phyloP scores from a whole-genome alignment of 2,888 invertebrate genomes.

The Rhingia rostrata region DNA sequence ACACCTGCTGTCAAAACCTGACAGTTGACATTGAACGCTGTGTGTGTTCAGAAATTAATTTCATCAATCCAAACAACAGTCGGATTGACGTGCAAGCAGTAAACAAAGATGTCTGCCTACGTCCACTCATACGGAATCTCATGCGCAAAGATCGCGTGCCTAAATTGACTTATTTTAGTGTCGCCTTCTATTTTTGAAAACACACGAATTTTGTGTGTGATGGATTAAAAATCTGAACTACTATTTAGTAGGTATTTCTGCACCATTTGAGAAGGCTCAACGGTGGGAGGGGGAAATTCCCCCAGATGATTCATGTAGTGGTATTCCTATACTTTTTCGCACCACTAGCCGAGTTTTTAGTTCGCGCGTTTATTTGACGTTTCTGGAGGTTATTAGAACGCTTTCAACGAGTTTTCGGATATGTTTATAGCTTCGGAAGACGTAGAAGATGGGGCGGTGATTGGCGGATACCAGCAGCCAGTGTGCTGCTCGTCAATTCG shows the following conservation, averaged over 20 bases:
- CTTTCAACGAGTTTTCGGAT: slow-evolving; percentile 12
- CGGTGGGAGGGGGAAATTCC: slow-evolving; percentile 7
- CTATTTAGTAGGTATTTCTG: slow-evolving; percentile 2
- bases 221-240: no score
- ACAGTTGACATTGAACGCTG: slow-evolving; percentile 37
- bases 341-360: slow-evolving; percentile 30
- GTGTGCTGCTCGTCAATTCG: slow-evolving; percentile 1
- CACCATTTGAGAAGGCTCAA: background rate
- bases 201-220: no score
- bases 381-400: slow-evolving; percentile 15
- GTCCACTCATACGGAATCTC: slow-evolving; percentile 4
- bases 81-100: slow-evolving; percentile 3
- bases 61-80: slow-evolving; percentile 25
- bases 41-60: slow-evolving; percentile 18
- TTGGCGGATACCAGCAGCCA: no score
- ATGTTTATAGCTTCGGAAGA: slow-evolving; percentile 51
- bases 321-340: slow-evolving; percentile 32
- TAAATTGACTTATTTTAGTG: background rate
- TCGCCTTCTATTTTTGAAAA: no score
- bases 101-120: slow-evolving; percentile 6
- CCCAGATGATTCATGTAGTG: slow-evolving; percentile 32
- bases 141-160: background rate
- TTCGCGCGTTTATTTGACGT: slow-evolving; percentile 18
- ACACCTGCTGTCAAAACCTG: slow-evolving; percentile 54
- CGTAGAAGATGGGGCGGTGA: slow-evolving; percentile 1